phyloP scores from a whole-genome alignment of 2,797 vertebrate species.

The Gadopsis marmoratus region DNA sequence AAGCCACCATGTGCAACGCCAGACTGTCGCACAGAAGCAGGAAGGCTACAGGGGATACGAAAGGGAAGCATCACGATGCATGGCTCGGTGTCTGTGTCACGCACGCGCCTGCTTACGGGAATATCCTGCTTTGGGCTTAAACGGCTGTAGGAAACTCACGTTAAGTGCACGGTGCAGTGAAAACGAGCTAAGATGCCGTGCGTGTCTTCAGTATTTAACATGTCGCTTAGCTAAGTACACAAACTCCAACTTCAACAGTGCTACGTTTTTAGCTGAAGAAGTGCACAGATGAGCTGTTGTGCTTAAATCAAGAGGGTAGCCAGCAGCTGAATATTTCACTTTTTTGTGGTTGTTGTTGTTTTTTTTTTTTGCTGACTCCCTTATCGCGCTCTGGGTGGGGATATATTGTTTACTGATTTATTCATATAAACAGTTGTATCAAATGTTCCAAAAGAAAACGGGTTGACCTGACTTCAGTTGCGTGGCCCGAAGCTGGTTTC shows the following conservation, averaged over 20 bases:
- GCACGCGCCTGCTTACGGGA: neutral
- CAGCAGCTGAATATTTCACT: constrained; percentile 7
- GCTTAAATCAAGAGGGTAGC: neutral
- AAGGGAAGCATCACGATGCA: neutral
- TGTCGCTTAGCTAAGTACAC: neutral
- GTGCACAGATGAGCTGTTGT: neutral
- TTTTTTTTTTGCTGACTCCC: neutral
- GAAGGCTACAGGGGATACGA: constrained; percentile 1
- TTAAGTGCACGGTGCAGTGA: neutral
- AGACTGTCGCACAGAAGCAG: constrained; percentile 41
- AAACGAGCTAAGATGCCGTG: neutral
- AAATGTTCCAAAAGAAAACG: neutral
- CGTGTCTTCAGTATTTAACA: neutral
- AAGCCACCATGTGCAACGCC: constrained; percentile 52
- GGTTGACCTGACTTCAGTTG: neutral
- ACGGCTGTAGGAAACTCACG: neutral
- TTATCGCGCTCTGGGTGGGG: neutral
- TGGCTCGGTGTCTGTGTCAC: neutral
- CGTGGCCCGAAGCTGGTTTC: neutral
- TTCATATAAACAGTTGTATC: constrained; percentile 9
- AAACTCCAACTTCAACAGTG: neutral
- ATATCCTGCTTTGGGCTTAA: neutral
- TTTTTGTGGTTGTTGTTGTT: too few relatives aligned
- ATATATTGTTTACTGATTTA: constrained; percentile 21
- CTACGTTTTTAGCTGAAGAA: neutral